These are phyloP conservation scores for Amiota minor DNA, from an alignment of 2,888 invertebrate genomes.

Conservation along the genomic window DNA sequence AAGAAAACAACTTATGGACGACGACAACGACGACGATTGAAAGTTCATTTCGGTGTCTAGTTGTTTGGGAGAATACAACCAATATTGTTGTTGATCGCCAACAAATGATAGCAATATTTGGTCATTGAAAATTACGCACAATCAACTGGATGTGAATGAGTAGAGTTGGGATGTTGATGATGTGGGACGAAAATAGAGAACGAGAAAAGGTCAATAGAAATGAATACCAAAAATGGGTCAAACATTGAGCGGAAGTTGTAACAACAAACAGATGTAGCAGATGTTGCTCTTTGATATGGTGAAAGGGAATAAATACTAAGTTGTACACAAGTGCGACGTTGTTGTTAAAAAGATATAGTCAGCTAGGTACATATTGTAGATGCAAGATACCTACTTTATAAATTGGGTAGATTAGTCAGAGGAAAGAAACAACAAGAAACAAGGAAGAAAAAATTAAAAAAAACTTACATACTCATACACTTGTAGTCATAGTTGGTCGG, in stretches of 20 bases:
- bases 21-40: neutral
- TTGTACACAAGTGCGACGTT: neutral
- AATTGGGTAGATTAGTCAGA: neutral
- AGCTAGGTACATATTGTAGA: neutral
- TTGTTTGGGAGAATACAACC: neutral
- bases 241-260: slow-evolving; percentile 20
- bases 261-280: neutral
- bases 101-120: slow-evolving; percentile 18
- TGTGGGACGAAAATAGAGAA: neutral
- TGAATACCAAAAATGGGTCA: slow-evolving; percentile 26
- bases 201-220: slow-evolving; percentile 11
- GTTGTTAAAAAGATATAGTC: neutral
- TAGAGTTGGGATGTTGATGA: neutral
- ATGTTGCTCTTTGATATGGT: neutral
- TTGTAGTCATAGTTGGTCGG: neutral
- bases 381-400: no score
- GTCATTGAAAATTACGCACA: neutral
- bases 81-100: slow-evolving; percentile 1
- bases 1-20: neutral
- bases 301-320: neutral
- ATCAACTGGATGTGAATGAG: neutral
- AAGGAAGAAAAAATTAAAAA: no score
- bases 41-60: neutral
- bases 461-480: neutral
- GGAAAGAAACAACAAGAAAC: no score